Evolutionary conservation across 2,888 invertebrate genomes (phyloP), one percentile per base, ranked within the genome.

Genomic region (Drosophila paranaensis): DNA sequence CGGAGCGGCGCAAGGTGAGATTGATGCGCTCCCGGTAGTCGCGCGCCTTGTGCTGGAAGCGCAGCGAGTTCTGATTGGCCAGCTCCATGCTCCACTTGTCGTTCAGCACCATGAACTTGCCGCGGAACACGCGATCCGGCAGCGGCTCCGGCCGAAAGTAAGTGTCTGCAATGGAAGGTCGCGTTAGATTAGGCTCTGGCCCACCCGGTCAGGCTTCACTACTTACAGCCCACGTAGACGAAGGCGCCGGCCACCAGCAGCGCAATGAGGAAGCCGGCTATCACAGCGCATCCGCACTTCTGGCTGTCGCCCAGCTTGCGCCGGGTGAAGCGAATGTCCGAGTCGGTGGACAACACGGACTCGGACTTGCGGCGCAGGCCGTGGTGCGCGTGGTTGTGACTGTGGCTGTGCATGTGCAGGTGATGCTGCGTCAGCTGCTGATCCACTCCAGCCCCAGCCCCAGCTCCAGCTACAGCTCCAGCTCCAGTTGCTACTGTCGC

Each of bases 281-380:
- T 94, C 66, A 97, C 96, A 86, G 96, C 97, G 93, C 97, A 97
- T 88, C 97, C 97, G 86, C 97, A 97, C 90, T 96, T 95, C 92
- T 97, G 96, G 80, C 97, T 96, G 62, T 97, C 95, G 78, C 96
- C 96, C 81, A 97, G 94, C 93, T 97, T 97, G 88, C 96, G 95
- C 60, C 97, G 94, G 16, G 97, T 97, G 93, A 97, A 97, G 80
- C 97, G 94, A 91, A 97, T 97, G 93, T 97, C 97, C 86, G 97
- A 97, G 94, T 97, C 97, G 79, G 97, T 96, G 0, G 97, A 97
- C 86, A 97, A 93, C 67, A 97, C 96, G 40, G 97, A 97, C 92
- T 96, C 96, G 43, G 97, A 95, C 79, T 92, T 93, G 64, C 92
- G 86, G 37, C 91, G 79, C 51, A 86, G 63, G 0, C 89, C 88